Conservation (phyloP, 1,140 invertebrate species). For the Drosophila trapezifrons region DNA sequence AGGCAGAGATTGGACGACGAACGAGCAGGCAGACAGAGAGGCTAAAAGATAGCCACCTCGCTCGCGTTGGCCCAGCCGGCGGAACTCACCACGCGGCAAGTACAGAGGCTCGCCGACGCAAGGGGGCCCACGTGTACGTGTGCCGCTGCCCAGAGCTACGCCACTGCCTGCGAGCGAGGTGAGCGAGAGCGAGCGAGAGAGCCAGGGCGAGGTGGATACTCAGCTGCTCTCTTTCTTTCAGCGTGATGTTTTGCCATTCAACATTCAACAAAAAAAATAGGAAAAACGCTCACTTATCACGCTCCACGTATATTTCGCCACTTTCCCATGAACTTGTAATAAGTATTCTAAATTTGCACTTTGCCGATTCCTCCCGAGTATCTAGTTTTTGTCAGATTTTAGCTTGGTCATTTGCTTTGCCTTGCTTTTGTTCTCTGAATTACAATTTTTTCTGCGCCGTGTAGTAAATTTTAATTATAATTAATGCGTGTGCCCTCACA, state of each 20-base stretch:
- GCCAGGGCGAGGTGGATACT: slow-evolving; percentile 30
- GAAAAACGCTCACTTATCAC: slow-evolving; percentile 63
- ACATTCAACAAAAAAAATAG: slow-evolving; percentile 38
- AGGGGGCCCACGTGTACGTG: slow-evolving; percentile 35
- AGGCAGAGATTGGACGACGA: slow-evolving; percentile 18
- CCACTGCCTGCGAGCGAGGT: slow-evolving; percentile 20
- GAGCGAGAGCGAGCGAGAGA: slow-evolving; percentile 8
- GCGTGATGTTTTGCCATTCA: slow-evolving; percentile 65
- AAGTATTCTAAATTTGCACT: slow-evolving; percentile 79
- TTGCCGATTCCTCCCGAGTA: slow-evolving; percentile 38
- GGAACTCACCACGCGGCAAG: slow-evolving; percentile 41
- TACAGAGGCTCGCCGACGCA: slow-evolving; percentile 31
- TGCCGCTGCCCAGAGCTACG: slow-evolving; percentile 31
- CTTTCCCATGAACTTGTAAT: slow-evolving; percentile 80
- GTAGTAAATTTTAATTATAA: slow-evolving; percentile 75
- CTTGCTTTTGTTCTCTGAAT: slow-evolving; percentile 47
- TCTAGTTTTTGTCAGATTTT: slow-evolving; percentile 60
- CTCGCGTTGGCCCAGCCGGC: slow-evolving; percentile 14
- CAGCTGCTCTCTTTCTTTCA: slow-evolving; percentile 33
- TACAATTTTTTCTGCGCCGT: slow-evolving; percentile 56
- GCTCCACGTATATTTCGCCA: slow-evolving; percentile 59
- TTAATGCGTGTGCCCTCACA: slow-evolving; percentile 55
- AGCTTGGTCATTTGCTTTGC: slow-evolving; percentile 41
- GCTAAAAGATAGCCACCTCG: slow-evolving; percentile 25
- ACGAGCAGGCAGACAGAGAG: slow-evolving; percentile 28